Base-by-base conservation (phyloP, 2,888 invertebrate species). In the Mechanitis messenoides region DNA sequence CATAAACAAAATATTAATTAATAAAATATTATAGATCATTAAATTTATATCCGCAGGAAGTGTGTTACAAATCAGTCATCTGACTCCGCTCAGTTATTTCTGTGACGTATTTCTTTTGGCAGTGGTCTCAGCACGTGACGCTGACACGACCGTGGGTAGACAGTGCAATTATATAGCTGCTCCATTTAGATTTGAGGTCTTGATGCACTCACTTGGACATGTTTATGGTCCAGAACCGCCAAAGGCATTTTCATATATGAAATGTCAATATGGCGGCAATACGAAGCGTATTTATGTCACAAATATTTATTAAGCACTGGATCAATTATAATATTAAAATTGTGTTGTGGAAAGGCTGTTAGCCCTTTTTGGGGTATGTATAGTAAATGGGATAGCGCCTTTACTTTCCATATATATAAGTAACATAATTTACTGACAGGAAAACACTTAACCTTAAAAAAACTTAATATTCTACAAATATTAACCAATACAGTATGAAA, bases 41-140 rank as follows among this genome's bases (percentile, higher is more conserved):
- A 31, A 63, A 53, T 59, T 62, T 62, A 60, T 66, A 66, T 66
- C 66, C 66, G 66, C 66, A 66, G 66, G 66, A 66, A 62, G 53
- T 60, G 31, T 11, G 1, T 46, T 45, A 56, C 58, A 57, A 64
- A 62, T 62, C 59, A 54, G 58, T 53, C 64, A 61, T 55, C 57
- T 61, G 66, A 56, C 53, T 63, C 46, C 62, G 63, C 62, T 64
- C 67, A 68, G 71, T 71, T 76, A 73, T 76, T 75, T 74, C 68
- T 69, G 68, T 64, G 67, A 56, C 72, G 71, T 74, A 69, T 72
- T 72, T 71, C 63, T 76, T 73, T 84, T 85, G 85, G 84, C 84
- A 79, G 63, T 62, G 56, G 62, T 66, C 62, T 61, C 68, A 69
- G 75, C 79, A 78, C 73, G 76, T 79, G 79, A 80, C 72, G 71